Evolutionary conservation across 2,888 invertebrate genomes (phyloP).

Genomic region (Unio delphinus): DNA sequence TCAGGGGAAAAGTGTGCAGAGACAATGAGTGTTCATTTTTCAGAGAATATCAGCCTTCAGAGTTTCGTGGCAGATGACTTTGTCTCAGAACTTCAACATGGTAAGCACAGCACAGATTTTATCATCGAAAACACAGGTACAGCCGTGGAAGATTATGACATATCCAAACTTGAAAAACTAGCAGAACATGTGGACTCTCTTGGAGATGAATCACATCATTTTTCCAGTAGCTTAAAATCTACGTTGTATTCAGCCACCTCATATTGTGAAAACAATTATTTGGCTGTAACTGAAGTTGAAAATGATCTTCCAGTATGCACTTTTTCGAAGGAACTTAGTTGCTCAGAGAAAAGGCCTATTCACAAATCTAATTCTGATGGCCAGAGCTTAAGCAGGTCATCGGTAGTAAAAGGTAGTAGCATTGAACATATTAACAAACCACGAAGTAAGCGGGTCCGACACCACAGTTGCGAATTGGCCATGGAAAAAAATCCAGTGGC

Average conservation of each 20-base stretch:
- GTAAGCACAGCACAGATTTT: conserved; percentile 33
- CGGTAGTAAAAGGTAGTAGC: too few relatives aligned
- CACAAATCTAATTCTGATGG: not conserved
- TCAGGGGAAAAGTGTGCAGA: conserved; percentile 52
- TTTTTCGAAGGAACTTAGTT: conserved; percentile 1
- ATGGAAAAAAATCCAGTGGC: conserved; percentile 27
- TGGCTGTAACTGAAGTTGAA: conserved; percentile 60
- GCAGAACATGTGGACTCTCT: not conserved
- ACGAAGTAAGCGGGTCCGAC: conserved; percentile 31
- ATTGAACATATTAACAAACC: too few relatives aligned
- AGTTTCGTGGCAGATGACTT: conserved; percentile 43
- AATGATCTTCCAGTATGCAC: conserved; percentile 43
- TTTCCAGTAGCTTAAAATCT: conserved; percentile 1
- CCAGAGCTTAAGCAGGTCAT: too few relatives aligned
- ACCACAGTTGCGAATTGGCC: conserved; percentile 58
- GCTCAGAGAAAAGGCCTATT: conserved; percentile 1
- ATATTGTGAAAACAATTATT: conserved; percentile 29
- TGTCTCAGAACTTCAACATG: conserved; percentile 40
- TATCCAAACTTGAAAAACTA: too few relatives aligned
- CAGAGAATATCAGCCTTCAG: conserved; percentile 47
- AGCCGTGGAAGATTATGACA: not conserved
- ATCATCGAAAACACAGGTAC: conserved; percentile 32
- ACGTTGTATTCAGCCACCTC: conserved; percentile 9
- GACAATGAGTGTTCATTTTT: conserved; percentile 48
- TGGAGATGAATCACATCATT: not conserved